phyloP scores from a whole-genome alignment of 2,888 invertebrate genomes.

The Drosophila birchii region DNA sequence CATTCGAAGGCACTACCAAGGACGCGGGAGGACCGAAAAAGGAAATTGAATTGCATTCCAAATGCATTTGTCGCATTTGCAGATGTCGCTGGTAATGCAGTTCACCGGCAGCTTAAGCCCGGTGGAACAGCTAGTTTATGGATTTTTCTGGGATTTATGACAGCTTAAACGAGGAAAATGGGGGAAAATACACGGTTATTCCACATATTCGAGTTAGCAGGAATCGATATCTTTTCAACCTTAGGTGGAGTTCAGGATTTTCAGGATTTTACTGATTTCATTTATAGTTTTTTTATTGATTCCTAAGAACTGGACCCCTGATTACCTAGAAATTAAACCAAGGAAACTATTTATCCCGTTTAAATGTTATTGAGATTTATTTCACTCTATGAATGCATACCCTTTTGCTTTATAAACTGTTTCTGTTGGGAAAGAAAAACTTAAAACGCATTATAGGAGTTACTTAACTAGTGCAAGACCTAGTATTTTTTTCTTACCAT shows the following conservation, averaged over 20 bases:
- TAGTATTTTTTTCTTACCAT: neutral
- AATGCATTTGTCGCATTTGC: slow-evolving; percentile 61
- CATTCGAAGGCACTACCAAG: slow-evolving; percentile 24
- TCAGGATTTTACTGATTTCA: neutral
- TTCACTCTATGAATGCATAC: neutral
- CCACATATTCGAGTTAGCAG: neutral
- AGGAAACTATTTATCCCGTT: neutral
- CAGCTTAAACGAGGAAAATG: slow-evolving; percentile 43
- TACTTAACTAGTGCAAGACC: neutral
- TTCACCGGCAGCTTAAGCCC: slow-evolving; percentile 41
- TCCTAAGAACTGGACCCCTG: neutral
- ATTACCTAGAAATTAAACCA: neutral
- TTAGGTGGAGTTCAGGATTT: neutral
- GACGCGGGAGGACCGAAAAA: slow-evolving; percentile 12
- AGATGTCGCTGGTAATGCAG: slow-evolving; percentile 24
- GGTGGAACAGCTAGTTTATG: slow-evolving; percentile 32
- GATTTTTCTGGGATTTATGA: slow-evolving; percentile 41
- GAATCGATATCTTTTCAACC: slow-evolving; percentile 12
- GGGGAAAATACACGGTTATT: neutral
- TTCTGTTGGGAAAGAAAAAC: neutral
- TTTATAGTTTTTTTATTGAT: neutral
- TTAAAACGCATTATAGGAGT: neutral
- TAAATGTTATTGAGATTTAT: neutral
- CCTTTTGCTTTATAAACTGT: neutral
- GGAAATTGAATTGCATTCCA: slow-evolving; percentile 74